Evolutionary conservation across 2,113 vertebrate species (phyloP), one percentile per base, ranked within the genome.

Genomic region (Calidris pugnax): DNA sequence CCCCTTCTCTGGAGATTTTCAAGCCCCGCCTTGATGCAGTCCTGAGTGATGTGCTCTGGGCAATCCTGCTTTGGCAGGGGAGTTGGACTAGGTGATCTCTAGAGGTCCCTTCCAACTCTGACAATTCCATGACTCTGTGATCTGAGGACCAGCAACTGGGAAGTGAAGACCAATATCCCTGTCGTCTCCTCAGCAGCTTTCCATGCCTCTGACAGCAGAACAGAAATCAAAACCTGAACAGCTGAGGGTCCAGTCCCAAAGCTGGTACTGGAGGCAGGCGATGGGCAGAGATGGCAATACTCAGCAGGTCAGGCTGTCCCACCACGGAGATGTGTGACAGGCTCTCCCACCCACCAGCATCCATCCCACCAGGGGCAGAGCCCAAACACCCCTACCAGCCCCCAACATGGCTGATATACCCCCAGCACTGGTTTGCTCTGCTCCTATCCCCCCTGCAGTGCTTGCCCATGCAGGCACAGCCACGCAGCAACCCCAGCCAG

Each of bases 371-470:
- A 12, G 21, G 10, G 16, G 4, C 21, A 87, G 18, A 89, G n/a
- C 23, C 43, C 56, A 41, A 30, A 59, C 5, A 32, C 1, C 3
- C n/a, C 12, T 43, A 12, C 6, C 6, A 3, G 17, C 4, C 71
- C 43, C 37, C 56, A 0, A 1, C 12, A 14, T 2, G 20, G 5
- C 23, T 14, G 32, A 48, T 1, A 3, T 1, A 3, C 14, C 37
- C 48, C n/a, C 73, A 69, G 41, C 13, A 1, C 27, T 22, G 21
- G 5, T 66, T 24, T 59, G 20, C 27, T 18, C 48, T 20, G 68
- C 28, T n/a, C n/a, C 60, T 39, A 0, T 9, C 47, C 43, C 45
- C 55, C n/a, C 56, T 0, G 2, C 48, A 26, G 24, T 8, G 0
- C 27, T 81, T 12, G 21, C 22, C 48, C 8, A 23, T 9, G 47